Evolutionary conservation across 2,888 invertebrate species (phyloP), one percentile per base, ranked within the genome.

Genomic region (Philaethria dido): DNA sequence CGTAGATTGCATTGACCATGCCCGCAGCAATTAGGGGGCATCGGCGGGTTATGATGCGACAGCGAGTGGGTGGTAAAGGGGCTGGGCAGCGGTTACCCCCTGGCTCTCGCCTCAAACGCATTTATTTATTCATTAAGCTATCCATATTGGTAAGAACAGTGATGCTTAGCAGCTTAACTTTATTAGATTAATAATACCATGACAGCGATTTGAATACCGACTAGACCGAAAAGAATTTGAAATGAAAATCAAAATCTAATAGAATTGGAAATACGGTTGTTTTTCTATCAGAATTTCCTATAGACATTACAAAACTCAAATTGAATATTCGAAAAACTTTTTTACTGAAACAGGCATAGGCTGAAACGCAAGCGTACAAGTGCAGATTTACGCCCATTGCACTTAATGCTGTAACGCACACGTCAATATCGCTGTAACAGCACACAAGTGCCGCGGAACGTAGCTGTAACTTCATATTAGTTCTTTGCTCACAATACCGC

Each of bases 1-100:
- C 48, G 50, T 48, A 64, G 66, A 60, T 69, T 68, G 61, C 70
- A 64, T 66, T 62, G 64, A 69, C 59, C 62, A 61, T 79, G 78
- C 77, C 81, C 75, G 75, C 80, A 79, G 75, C 81, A 81, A 82
- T 73, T 72, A 73, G 72, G 69, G 66, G 63, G 55, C 59, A 52
- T 47, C 54, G 62, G 66, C 59, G 44, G 59, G 60, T 47, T 60
- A 60, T 47, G 45, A 60, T 60, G 47, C 60, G 60, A 60, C 60
- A 60, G 68, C 50, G 68, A 66, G 69, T 50, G 71, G 66, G 55
- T 61, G 64, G 62, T 54, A 64, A n/a, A 60, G 62, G 55, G 65
- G 61, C 44, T 60, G 29, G 60, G 60, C 45, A 47, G 45, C 54
- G 63, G 61, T 64, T 55, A 66, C 55, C 63, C 42, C 55, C 61